Evolutionary conservation across 2,113 vertebrate genomes (phyloP), one percentile per base, ranked within the genome.

Genomic region (Thryonomys swinderianus): DNA sequence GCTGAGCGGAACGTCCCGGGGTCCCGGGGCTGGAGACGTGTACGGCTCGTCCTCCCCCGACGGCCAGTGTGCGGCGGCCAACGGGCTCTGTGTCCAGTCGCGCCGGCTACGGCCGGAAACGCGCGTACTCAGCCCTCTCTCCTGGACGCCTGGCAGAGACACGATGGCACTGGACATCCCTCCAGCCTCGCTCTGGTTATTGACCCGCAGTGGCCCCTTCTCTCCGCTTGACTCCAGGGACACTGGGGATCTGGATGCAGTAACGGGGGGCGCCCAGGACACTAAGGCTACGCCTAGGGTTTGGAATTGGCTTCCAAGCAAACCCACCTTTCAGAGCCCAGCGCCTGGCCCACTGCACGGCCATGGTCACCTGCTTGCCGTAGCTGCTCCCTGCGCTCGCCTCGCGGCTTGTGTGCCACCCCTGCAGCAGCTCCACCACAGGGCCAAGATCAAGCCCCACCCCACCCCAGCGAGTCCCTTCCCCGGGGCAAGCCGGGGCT

Each of bases 231-330:
- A 51, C 48, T 51, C n/a, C n/a, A n/a, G n/a, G 37, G 23, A 37
- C 37, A 12, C 3, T 2, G 40, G 83, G 16, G 48, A 53, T 1
- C 25, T 1, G 61, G 57, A 27, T 57, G 37, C 78, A 55, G 55
- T 13, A 34, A 48, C 71, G 4, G 57, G 8, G 9, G 3, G 2
- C 34, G 21, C 32, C 8, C 67, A 10, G 10, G 27, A 7, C 11
- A 21, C 8, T 66, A 79, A 8, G 84, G 64, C 25, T 59, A 78
- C 71, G 78, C 37, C 69, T 30, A 27, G 76, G 45, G 53, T 7
- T 83, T 78, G 5, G 21, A 85, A 59, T 12, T 71, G 55, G 42
- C 37, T 92, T 94, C 90, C 61, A 37, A 81, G 71, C 61, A 67
- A 80, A 17, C 8, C 42, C 7, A 25, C 40, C 42, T 91, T 87